Conservation (phyloP, 2,797 vertebrate species). For the Lemur catta region DNA sequence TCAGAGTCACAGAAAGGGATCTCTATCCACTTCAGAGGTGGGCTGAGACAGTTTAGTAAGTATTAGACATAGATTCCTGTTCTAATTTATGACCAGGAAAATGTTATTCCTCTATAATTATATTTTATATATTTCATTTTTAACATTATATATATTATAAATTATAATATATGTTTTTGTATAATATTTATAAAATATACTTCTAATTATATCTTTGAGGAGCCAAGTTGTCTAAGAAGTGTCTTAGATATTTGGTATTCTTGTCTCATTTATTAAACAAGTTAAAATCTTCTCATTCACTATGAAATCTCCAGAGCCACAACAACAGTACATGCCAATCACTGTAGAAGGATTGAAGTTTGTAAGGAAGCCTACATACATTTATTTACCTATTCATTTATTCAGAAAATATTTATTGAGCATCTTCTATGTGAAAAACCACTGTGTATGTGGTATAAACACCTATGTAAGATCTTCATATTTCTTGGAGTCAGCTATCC, state of each 20-base stretch:
- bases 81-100: neutral
- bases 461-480: neutral
- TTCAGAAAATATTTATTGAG: neutral
- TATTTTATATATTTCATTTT: neutral
- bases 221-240: neutral
- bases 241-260: neutral
- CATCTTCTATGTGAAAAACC: neutral
- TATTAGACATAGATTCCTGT: neutral
- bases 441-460: neutral
- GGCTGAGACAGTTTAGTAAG: neutral
- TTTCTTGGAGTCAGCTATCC: neutral
- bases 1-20: neutral
- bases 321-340: neutral
- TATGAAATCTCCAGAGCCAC: neutral
- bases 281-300: neutral
- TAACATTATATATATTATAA: neutral
- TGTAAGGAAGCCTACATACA: neutral
- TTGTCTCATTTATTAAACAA: neutral
- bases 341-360: neutral
- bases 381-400: neutral
- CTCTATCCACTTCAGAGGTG: neutral
- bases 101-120: neutral
- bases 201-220: neutral
- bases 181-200: neutral
- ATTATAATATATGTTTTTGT: neutral